These are phyloP conservation scores for Crotophaga sulcirostris DNA, from an alignment of 2,113 vertebrate species.

Conservation along the genomic window DNA sequence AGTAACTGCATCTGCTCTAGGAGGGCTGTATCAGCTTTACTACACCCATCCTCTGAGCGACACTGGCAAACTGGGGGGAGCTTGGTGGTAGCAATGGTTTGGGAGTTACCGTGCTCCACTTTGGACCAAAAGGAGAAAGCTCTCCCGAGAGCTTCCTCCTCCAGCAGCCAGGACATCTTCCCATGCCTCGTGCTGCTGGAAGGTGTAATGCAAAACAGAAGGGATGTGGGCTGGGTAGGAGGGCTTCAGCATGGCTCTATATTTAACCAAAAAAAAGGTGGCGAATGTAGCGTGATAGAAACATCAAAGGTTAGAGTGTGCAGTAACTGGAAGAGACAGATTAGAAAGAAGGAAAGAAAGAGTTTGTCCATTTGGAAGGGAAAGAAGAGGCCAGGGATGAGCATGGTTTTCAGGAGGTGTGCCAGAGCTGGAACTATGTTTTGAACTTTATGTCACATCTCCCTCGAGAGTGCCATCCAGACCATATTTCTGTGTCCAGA, in stretches of 20 bases:
- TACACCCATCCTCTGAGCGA: not conserved
- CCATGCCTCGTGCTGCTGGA: constrained; percentile 28
- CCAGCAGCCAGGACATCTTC: constrained; percentile 1
- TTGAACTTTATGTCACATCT: not conserved
- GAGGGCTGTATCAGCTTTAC: not conserved
- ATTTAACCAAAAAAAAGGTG: constrained; percentile 51
- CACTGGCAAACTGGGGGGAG: not conserved
- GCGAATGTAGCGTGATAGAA: not conserved
- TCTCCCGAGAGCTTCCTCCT: not conserved
- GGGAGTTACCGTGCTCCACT: not conserved
- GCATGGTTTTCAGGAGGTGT: not conserved
- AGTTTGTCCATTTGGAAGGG: not conserved
- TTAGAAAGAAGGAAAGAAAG: not conserved
- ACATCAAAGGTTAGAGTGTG: constrained; percentile 32
- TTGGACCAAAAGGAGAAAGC: not conserved
- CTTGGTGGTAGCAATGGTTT: not conserved
- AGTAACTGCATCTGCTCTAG: not conserved
- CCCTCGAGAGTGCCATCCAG: not conserved
- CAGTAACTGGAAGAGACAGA: not conserved
- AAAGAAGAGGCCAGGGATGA: not conserved
- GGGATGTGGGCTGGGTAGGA: constrained; percentile 53
- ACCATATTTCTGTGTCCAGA: not conserved
- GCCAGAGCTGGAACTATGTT: not conserved
- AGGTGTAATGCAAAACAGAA: constrained; percentile 49
- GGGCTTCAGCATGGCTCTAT: constrained; percentile 41